Base-by-base conservation (phyloP, 2,888 invertebrate species). In the Lithophane leautieri region DNA sequence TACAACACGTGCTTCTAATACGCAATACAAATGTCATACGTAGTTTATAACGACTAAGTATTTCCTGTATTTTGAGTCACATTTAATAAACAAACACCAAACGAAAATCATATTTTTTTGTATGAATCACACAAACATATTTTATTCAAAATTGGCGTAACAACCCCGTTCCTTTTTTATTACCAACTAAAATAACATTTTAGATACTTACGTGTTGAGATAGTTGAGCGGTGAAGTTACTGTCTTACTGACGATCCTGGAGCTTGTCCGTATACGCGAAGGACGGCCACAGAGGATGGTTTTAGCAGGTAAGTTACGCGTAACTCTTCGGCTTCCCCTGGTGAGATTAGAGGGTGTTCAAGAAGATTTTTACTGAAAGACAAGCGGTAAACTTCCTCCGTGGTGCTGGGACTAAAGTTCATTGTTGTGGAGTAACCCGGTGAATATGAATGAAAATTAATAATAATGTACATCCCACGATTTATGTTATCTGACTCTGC, bases 1-100 rank as follows among this genome's bases (percentile, higher is more conserved):
- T 86, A 86, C 72, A 81, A 68, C 83, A 86, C 82, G 83, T 86
- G 80, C 83, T 82, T 80, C 80, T 73, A 79, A 84, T 63, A 84
- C 78, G 82, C 81, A 86, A 82, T 86, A 73, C 76, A 62, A 75
- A 67, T 74, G 66, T 68, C 79, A 66, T 80, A 80, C 79, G 74
- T 79, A 66, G 70, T 82, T 58, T n/a, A 66, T 61, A 67, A 50
- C 40, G 40, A 73, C 61, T 58, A n/a, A n/a, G n/a, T n/a, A 40
- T 62, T 14, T 54, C n/a, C 56, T n/a, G 56, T 56, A 52, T 52
- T 34, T 56, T 56, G 40, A 50, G 1, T 54, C 8, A 34, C n/a
- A 52, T 42, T 72, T 42, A 42, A n/a, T 73, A 73, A 73, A 42
- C 7, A 73, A 52, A 61, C 50, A 56, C n/a, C 2, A 16, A 60